Conservation (phyloP, 30 jellyfish, hydroid and myxozoan genomes). For the Rhopilema esculentum region DNA sequence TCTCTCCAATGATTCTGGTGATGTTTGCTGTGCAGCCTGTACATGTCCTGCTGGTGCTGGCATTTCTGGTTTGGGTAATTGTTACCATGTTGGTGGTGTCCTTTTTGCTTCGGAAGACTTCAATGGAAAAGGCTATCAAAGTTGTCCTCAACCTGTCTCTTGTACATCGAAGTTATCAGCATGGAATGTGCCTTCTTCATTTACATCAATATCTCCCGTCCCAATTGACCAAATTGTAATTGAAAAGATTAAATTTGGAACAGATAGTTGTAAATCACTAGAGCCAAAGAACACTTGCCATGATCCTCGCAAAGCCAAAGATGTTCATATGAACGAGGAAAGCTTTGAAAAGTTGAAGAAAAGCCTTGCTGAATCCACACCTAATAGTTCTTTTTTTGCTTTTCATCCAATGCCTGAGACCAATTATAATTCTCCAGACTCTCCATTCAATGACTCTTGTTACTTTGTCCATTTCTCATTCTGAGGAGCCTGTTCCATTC, state of each 20-base stretch:
- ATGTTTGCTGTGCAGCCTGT: conserved; percentile 61
- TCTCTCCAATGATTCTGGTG: conserved; percentile 30
- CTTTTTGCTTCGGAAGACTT: conserved; percentile 53
- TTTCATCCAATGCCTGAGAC: too few species aligned
- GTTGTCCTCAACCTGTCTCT: conserved; percentile 30
- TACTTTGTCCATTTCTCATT: too few species aligned
- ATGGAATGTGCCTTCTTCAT: conserved; percentile 49
- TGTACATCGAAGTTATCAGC: conserved; percentile 48
- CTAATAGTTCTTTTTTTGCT: too few species aligned
- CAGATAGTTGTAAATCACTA: conserved; percentile 7
- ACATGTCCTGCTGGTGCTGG: conserved; percentile 73
- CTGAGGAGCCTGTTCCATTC: too few species aligned
- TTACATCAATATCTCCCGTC: conserved; percentile 17
- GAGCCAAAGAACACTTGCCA: neutral
- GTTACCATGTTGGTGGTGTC: conserved; percentile 51
- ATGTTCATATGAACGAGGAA: neutral
- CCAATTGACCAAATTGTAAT: conserved; percentile 54
- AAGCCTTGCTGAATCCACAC: too few species aligned
- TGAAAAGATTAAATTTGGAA: conserved; percentile 36
- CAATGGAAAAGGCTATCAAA: conserved; percentile 51
- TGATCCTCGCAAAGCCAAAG: neutral
- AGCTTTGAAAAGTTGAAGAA: too few species aligned
- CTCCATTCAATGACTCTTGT: too few species aligned
- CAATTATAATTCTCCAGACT: too few species aligned
- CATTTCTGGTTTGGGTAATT: conserved; percentile 27